A percentile compares a stretch with the other conserved stretches of the same genome.
Evolutionary conservation across 1,140 invertebrate species (phyloP).

Genomic region (Bombus cullumanus): DNA sequence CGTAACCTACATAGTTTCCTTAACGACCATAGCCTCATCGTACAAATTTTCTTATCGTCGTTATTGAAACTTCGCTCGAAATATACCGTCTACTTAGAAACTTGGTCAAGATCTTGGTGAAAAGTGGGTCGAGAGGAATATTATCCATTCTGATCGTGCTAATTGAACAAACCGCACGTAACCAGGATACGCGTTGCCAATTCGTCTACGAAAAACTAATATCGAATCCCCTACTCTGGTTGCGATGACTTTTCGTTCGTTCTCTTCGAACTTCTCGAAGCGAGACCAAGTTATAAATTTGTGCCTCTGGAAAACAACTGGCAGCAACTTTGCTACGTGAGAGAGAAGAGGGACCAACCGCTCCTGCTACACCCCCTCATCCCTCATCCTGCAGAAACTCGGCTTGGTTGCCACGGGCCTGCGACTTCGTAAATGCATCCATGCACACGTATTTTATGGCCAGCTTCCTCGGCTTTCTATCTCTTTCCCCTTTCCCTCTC

Average conservation of each 20-base stretch:
- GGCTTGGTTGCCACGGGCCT: slow-evolving; percentile 31
- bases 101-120: slow-evolving; percentile 50
- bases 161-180: slow-evolving; percentile 45
- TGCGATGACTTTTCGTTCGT: slow-evolving; percentile 55
- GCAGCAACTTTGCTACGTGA: slow-evolving; percentile 43
- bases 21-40: too few relatives aligned
- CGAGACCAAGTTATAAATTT: slow-evolving; percentile 71
- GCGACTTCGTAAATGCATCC: slow-evolving; percentile 72
- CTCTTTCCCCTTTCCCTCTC: not conserved
- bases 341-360: slow-evolving; percentile 4
- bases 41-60: slow-evolving; percentile 5
- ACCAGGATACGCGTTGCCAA: not conserved
- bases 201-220: slow-evolving; percentile 31
- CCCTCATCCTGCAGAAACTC: slow-evolving; percentile 38
- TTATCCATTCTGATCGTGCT: slow-evolving; percentile 21
- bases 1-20: too few relatives aligned
- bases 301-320: slow-evolving; percentile 72
- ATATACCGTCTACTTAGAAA: slow-evolving; percentile 23
- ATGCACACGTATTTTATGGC: slow-evolving; percentile 76
- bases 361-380: slow-evolving; percentile 37
- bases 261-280: slow-evolving; percentile 50
- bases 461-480: slow-evolving; percentile 58
- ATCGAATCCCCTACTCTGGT: not conserved
- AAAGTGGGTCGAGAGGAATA: slow-evolving; percentile 50
- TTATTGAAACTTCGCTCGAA: not conserved